Evolutionary conservation across 2,797 vertebrate species (phyloP).

Genomic region (Poecile montanus): DNA sequence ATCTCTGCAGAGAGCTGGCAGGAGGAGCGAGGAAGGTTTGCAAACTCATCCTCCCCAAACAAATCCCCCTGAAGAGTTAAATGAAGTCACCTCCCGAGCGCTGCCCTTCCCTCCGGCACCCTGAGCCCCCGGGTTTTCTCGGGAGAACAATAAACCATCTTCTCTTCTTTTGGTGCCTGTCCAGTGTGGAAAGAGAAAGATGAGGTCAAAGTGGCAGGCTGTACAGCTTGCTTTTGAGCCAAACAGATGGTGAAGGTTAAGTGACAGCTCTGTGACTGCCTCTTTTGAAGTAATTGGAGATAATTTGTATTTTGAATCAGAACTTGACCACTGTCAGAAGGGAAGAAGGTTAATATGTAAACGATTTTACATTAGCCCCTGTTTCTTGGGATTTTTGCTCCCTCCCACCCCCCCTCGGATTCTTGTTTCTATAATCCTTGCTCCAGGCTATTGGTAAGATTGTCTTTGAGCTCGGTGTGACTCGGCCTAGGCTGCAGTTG

Average conservation of each 20-base stretch:
- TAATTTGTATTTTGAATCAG: constrained; percentile 95
- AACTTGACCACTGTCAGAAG: constrained; percentile 92
- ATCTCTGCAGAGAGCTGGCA: background rate
- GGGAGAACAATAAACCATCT: constrained; percentile 67
- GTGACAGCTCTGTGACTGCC: constrained; percentile 94
- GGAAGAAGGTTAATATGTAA: constrained; percentile 96
- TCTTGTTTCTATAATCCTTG: constrained; percentile 91
- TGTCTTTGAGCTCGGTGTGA: constrained; percentile 74
- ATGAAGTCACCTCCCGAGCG: constrained; percentile 37
- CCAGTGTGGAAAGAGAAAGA: constrained; percentile 64
- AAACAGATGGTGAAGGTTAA: constrained; percentile 99
- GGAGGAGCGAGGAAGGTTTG: background rate
- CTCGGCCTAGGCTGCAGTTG: constrained; percentile 75
- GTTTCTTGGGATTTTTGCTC: constrained; percentile 74
- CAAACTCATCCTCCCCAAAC: background rate
- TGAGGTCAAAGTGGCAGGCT: constrained; percentile 89
- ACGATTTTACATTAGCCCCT: constrained; percentile 91
- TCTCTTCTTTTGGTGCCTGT: constrained; percentile 47
- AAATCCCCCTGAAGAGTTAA: background rate
- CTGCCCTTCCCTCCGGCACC: background rate
- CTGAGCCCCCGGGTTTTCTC: constrained; percentile 47
- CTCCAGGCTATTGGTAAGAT: constrained; percentile 86
- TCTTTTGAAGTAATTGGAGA: constrained; percentile 98
- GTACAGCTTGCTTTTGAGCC: constrained; percentile 87
- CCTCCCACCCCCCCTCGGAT: constrained; percentile 65